Percentiles rank a stretch among this genome's conserved stretches.
Conservation (phyloP, 2,888 invertebrate species). For the Parnassius apollo region DNA sequence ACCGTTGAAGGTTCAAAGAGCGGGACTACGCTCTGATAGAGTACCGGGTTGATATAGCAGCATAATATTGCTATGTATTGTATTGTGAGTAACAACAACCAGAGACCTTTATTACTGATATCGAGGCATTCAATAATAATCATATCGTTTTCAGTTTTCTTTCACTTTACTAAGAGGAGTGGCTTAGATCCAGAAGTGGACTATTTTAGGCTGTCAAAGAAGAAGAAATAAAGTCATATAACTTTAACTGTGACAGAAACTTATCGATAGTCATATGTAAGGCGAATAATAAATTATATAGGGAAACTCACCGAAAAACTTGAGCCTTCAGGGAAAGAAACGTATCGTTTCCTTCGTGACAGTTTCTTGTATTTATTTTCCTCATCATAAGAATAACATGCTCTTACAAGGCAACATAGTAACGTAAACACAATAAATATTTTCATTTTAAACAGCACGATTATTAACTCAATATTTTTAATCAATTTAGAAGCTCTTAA, state of each 20-base stretch:
- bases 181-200: too few species aligned
- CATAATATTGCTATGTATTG: too few species aligned
- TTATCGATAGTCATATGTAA: conserved; percentile 5
- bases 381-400: conserved; percentile 34
- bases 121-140: too few species aligned
- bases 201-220: too few species aligned
- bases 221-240: too few species aligned
- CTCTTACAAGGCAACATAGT: conserved; percentile 35
- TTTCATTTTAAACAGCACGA: conserved; percentile 4
- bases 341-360: conserved; percentile 82
- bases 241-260: neutral
- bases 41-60: too few species aligned
- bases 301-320: conserved; percentile 83
- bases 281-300: conserved; percentile 5
- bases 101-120: too few species aligned
- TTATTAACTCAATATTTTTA: neutral
- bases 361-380: conserved; percentile 55
- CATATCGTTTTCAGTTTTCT: too few species aligned
- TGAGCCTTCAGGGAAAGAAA: conserved; percentile 86
- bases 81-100: too few species aligned
- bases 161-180: too few species aligned
- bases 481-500: neutral
- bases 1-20: too few species aligned
- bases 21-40: too few species aligned
- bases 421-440: conserved; percentile 16